These are phyloP conservation scores for Sphenodon punctatus DNA, from an alignment of 2,797 vertebrate species.

Conservation along the genomic window DNA sequence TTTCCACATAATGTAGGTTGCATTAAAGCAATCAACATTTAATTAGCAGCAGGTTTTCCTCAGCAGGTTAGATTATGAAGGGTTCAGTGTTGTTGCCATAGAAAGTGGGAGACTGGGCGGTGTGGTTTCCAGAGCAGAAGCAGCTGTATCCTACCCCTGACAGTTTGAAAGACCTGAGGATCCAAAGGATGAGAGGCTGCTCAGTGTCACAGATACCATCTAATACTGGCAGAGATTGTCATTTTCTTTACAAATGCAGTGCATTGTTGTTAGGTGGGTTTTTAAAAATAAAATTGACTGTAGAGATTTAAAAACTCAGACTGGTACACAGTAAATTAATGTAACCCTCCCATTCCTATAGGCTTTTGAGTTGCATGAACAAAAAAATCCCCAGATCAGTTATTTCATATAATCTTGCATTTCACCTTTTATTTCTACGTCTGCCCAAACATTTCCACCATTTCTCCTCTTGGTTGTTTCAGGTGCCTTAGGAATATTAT, in stretches of 20 bases:
- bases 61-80: constrained; percentile 81
- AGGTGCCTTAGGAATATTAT: constrained; percentile 26
- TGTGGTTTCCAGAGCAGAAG: constrained; percentile 64
- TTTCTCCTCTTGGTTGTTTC: constrained; percentile 28
- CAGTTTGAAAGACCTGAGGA: constrained; percentile 57
- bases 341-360: constrained; percentile 61
- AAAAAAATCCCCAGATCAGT: constrained; percentile 22
- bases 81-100: constrained; percentile 83
- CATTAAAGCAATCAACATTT: constrained; percentile 88
- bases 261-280: constrained; percentile 47
- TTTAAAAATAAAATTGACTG: constrained; percentile 64
- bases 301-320: constrained; percentile 55
- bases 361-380: constrained; percentile 16
- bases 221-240: constrained; percentile 75
- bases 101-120: constrained; percentile 71
- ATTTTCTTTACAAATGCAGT: constrained; percentile 68
- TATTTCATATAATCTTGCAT: constrained; percentile 28
- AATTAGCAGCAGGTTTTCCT: constrained; percentile 89
- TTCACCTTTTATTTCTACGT: constrained; percentile 20
- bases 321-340: constrained; percentile 43
- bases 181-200: constrained; percentile 58
- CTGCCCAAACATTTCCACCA: neutral
- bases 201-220: constrained; percentile 77
- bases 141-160: constrained; percentile 75
- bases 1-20: constrained; percentile 68